A percentile compares a stretch with the other conserved stretches of the same genome.
These are phyloP conservation scores for Siniperca scherzeri DNA, from an alignment of 2,797 vertebrate genomes.

Conservation along the genomic window DNA sequence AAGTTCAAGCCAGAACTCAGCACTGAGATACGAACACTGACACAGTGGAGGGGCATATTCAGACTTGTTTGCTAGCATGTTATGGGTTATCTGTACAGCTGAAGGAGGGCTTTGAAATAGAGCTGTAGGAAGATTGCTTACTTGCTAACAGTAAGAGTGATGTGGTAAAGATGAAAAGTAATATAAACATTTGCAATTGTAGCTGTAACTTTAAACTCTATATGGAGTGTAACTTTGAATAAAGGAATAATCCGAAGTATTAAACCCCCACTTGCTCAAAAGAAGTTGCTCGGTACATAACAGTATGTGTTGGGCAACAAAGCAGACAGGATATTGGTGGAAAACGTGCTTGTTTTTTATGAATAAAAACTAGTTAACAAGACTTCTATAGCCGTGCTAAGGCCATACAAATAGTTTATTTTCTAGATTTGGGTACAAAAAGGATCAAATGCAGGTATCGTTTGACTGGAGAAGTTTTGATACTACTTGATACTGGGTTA, in stretches of 20 bases:
- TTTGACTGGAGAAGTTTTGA: no score
- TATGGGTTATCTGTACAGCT: slow-evolving; percentile 26
- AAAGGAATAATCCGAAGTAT: background rate
- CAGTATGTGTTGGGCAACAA: background rate
- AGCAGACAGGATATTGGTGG: background rate
- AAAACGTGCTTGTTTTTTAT: background rate
- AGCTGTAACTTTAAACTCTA: background rate
- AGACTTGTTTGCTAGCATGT: slow-evolving; percentile 74
- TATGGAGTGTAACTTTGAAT: background rate
- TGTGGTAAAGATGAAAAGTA: background rate
- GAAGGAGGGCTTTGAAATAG: slow-evolving; percentile 9
- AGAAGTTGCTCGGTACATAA: background rate
- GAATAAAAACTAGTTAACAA: background rate
- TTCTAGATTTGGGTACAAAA: no score
- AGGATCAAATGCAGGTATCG: no score
- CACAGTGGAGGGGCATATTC: slow-evolving; percentile 71
- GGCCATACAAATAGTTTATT: no score
- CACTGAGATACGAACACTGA: slow-evolving; percentile 25
- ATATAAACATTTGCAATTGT: background rate
- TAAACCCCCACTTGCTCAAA: background rate
- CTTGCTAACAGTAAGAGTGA: background rate
- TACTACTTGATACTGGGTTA: no score
- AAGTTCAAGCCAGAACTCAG: slow-evolving; percentile 57
- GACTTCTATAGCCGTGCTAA: background rate
- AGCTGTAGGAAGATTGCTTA: background rate